These are phyloP conservation scores for Chloropsis cyanopogon DNA, from an alignment of 2,113 vertebrate species.

Conservation along the genomic window DNA sequence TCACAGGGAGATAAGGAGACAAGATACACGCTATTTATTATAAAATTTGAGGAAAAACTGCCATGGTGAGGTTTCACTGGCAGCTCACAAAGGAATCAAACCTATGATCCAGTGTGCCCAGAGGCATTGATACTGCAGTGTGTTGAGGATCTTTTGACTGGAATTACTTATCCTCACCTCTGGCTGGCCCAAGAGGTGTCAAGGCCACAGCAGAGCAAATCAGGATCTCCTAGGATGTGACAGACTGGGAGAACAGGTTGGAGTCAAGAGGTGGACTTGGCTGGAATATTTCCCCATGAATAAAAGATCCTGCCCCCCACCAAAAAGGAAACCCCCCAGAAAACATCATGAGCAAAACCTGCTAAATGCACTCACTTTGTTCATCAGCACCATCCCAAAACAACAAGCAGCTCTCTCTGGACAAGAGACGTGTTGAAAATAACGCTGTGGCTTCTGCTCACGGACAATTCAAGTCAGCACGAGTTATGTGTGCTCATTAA, in stretches of 20 bases:
- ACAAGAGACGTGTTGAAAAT: not conserved
- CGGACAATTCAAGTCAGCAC: not conserved
- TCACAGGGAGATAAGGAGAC: not conserved
- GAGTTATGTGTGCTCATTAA: not conserved
- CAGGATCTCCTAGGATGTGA: not conserved
- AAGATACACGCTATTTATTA: not conserved
- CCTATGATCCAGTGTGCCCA: not conserved
- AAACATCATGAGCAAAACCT: not conserved
- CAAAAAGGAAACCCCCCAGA: not conserved
- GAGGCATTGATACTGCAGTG: not conserved
- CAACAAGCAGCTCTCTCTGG: not conserved
- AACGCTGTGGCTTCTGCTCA: not conserved
- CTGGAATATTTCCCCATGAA: not conserved
- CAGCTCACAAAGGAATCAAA: not conserved
- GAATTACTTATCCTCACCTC: not conserved
- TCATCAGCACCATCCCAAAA: not conserved
- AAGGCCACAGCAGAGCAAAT: not conserved
- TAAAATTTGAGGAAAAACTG: not conserved
- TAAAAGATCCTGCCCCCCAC: not conserved
- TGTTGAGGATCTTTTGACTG: not conserved
- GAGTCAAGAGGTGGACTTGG: not conserved
- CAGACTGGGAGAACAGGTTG: not conserved
- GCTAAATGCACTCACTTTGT: not conserved
- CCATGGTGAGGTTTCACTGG: not conserved
- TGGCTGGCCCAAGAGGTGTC: not conserved